Conservation (phyloP, 2,113 vertebrate species). For the Mola mola region DNA sequence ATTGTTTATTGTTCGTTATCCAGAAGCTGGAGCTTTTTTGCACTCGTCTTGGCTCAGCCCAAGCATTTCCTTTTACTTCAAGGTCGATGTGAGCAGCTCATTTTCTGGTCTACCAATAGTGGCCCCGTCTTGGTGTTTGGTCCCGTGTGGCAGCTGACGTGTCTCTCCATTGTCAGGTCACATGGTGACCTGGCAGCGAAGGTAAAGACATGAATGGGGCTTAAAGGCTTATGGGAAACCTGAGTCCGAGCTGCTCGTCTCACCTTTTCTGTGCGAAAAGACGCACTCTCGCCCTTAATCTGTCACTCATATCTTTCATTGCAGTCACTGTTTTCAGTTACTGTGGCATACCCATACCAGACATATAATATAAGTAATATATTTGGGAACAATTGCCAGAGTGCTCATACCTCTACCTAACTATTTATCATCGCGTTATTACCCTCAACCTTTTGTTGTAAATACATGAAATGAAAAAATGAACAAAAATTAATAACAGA, state of each 20-base stretch:
- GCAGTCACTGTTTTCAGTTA: not conserved
- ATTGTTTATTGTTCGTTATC: no score
- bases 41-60: no score
- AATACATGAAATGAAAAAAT: no score
- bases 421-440: no score
- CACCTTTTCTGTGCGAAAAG: conserved; percentile 36
- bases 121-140: conserved; percentile 29
- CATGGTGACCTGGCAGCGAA: conserved; percentile 36
- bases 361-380: no score
- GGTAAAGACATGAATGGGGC: conserved; percentile 56
- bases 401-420: no score
- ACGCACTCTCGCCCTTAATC: not conserved
- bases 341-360: no score
- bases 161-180: conserved; percentile 29
- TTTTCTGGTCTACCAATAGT: conserved; percentile 10
- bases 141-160: conserved; percentile 8
- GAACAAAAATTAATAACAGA: no score
- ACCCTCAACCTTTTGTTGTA: no score
- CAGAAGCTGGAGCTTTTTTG: no score
- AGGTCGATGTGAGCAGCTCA: not conserved
- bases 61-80: no score
- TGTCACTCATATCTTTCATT: not conserved
- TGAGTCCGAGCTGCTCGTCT: conserved; percentile 39
- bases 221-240: conserved; percentile 69
- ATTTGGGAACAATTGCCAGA: no score